phyloP scores from a whole-genome alignment of 2,888 invertebrate species.

The Aphrophora alni region DNA sequence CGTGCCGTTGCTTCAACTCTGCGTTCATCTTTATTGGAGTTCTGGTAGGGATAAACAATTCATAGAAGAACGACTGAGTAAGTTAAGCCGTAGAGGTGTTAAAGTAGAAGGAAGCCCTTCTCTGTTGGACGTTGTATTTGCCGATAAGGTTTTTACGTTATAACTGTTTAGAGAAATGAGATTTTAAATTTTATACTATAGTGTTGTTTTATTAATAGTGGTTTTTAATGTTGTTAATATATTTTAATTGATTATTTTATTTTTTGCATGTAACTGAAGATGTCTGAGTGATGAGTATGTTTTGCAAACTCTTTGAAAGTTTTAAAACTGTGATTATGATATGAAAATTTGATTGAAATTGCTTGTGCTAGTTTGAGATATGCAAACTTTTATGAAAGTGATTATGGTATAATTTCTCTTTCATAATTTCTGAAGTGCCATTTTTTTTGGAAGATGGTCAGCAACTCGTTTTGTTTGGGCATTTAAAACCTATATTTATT shows the following conservation, averaged over 20 bases:
- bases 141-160: slow-evolving; percentile 38
- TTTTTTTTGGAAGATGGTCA: no score
- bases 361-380: no score
- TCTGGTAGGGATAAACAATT: slow-evolving; percentile 67
- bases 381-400: no score
- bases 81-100: slow-evolving; percentile 70
- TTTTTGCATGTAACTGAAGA: background rate
- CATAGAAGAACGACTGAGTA: slow-evolving; percentile 66
- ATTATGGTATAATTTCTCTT: no score
- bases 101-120: slow-evolving; percentile 66
- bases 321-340: no score
- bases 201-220: background rate
- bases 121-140: slow-evolving; percentile 70
- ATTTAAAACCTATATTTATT: no score
- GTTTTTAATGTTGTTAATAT: background rate
- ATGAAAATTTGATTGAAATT: no score
- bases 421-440: no score
- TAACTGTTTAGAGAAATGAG: background rate
- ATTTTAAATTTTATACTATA: background rate
- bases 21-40: slow-evolving; percentile 71
- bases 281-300: background rate
- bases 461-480: no score
- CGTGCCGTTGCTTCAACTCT: slow-evolving; percentile 71
- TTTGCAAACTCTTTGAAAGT: background rate
- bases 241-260: background rate